A percentile compares a stretch with the other conserved stretches of the same genome.
phyloP scores from a whole-genome alignment of 37 sponge, comb jelly and placozoan species.

The Haliclona indistincta region DNA sequence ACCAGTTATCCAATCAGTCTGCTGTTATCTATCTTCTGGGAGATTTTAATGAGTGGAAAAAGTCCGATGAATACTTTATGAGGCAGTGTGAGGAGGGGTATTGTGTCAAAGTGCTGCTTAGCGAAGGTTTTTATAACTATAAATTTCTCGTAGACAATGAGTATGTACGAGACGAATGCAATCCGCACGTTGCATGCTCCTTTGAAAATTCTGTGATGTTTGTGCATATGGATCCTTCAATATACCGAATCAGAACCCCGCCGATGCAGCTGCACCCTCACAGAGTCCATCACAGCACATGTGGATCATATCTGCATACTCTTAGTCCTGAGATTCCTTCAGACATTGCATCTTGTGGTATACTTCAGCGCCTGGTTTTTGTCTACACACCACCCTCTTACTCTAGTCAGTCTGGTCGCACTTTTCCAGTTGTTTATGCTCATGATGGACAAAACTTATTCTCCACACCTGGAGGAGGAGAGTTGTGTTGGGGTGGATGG shows the following conservation, averaged over 20 bases:
- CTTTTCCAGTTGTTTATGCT: slow-evolving; percentile 83
- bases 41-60: slow-evolving; percentile 84
- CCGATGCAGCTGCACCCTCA: slow-evolving; percentile 52
- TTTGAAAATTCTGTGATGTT: slow-evolving; percentile 88
- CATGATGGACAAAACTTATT: slow-evolving; percentile 89
- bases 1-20: not conserved
- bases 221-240: slow-evolving; percentile 87
- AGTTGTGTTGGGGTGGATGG: slow-evolving; percentile 67
- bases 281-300: slow-evolving; percentile 42
- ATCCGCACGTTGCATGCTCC: slow-evolving; percentile 54
- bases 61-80: slow-evolving; percentile 30
- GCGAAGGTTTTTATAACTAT: slow-evolving; percentile 84
- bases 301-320: slow-evolving; percentile 58
- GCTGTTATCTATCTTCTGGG: slow-evolving; percentile 60
- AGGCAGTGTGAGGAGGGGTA: slow-evolving; percentile 61
- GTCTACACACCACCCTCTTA: slow-evolving; percentile 88
- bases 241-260: slow-evolving; percentile 53
- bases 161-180: slow-evolving; percentile 61
- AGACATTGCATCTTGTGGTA: slow-evolving; percentile 47
- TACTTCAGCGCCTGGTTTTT: slow-evolving; percentile 67
- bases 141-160: slow-evolving; percentile 73
- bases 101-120: slow-evolving; percentile 50
- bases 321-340: slow-evolving; percentile 39
- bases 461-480: slow-evolving; percentile 78
- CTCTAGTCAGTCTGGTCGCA: not conserved